A percentile compares a stretch with the other conserved stretches of the same genome.
Evolutionary conservation across 2,888 invertebrate species (phyloP).

Genomic region (Furcula furcula): DNA sequence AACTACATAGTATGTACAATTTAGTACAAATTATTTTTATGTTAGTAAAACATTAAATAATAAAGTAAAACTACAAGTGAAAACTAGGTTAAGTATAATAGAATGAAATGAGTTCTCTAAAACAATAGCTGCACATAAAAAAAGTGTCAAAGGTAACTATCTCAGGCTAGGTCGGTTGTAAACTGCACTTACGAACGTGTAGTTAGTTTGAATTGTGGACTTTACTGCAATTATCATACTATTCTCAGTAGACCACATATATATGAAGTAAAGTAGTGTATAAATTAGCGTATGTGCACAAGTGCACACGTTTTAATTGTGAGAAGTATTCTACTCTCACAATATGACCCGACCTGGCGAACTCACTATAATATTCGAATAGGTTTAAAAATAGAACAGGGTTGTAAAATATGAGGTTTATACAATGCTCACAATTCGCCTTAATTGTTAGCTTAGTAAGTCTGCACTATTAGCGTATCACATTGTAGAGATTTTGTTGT

Average conservation of each 20-base stretch:
- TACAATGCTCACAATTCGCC: too few relatives aligned
- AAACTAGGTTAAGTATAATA: not conserved
- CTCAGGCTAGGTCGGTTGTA: not conserved
- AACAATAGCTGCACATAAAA: not conserved
- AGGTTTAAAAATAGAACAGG: too few relatives aligned
- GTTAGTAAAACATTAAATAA: too few relatives aligned
- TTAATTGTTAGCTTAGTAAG: too few relatives aligned
- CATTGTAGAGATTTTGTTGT: too few relatives aligned
- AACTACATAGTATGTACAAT: too few relatives aligned
- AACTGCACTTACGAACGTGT: not conserved
- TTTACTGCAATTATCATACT: constrained; percentile 1
- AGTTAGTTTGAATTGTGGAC: not conserved
- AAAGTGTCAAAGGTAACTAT: not conserved
- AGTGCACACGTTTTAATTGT: not conserved
- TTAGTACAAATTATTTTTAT: too few relatives aligned
- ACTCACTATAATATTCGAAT: too few relatives aligned
- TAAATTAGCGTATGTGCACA: not conserved
- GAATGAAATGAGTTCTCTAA: not conserved
- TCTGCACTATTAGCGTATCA: too few relatives aligned
- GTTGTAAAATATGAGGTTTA: too few relatives aligned
- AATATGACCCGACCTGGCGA: not conserved
- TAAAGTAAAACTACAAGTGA: not conserved
- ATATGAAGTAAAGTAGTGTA: not conserved
- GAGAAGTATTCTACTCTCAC: not conserved
- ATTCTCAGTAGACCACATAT: too few relatives aligned